Evolutionary conservation across 2,888 invertebrate species (phyloP).

Genomic region (Thecocarcelia acutangulata): DNA sequence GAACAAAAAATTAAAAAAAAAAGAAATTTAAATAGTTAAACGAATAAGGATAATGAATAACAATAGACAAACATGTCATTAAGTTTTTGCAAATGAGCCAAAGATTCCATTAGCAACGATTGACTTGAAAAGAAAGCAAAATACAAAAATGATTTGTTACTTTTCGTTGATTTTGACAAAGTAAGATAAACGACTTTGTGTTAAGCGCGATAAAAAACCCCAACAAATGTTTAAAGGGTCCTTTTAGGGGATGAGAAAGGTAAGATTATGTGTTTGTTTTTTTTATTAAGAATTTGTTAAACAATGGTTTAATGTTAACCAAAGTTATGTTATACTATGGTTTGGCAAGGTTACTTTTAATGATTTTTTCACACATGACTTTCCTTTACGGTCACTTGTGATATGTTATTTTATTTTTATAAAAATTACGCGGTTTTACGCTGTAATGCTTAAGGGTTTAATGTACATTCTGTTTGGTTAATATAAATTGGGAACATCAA

Average conservation of each 20-base stretch:
- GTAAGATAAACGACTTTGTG: slow-evolving; percentile 78
- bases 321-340: slow-evolving; percentile 62
- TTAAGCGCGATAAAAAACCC: slow-evolving; percentile 32
- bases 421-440: slow-evolving; percentile 70
- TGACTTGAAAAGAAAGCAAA: slow-evolving; percentile 26
- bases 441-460: slow-evolving; percentile 69
- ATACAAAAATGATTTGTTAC: slow-evolving; percentile 71
- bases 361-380: slow-evolving; percentile 59
- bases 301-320: slow-evolving; percentile 63
- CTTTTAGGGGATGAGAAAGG: slow-evolving; percentile 39
- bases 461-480: slow-evolving; percentile 62
- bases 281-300: slow-evolving; percentile 61
- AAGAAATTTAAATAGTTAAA: too few relatives aligned
- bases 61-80: slow-evolving; percentile 31
- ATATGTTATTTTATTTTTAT: slow-evolving; percentile 63
- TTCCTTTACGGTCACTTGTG: slow-evolving; percentile 65
- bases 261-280: slow-evolving; percentile 31
- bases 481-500: slow-evolving; percentile 30
- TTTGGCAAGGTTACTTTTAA: slow-evolving; percentile 27
- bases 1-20: background rate
- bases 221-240: slow-evolving; percentile 21
- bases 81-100: slow-evolving; percentile 55
- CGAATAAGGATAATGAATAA: slow-evolving; percentile 8
- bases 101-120: slow-evolving; percentile 36
- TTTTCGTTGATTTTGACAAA: slow-evolving; percentile 75